A percentile compares a stretch with the other conserved stretches of the same genome.
These are phyloP conservation scores for Botia almorhae DNA, from an alignment of 2,797 vertebrate species.

Conservation along the genomic window DNA sequence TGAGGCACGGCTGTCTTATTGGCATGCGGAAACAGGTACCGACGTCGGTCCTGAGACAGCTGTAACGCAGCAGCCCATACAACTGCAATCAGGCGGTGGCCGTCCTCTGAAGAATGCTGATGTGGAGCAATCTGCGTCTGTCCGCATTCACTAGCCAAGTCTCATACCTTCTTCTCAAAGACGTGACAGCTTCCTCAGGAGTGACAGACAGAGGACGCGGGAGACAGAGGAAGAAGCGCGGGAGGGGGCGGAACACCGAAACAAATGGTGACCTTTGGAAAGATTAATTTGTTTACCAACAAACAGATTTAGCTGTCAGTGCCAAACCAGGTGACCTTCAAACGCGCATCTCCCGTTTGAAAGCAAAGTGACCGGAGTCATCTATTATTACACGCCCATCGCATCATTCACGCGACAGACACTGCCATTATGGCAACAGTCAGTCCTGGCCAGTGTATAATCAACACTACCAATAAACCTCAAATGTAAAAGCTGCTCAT, in stretches of 20 bases:
- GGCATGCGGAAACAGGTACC: constrained; percentile 93
- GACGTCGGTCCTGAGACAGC: constrained; percentile 92
- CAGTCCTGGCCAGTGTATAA: constrained; percentile 61
- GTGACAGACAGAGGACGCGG: constrained; percentile 83
- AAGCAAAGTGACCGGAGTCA: constrained; percentile 83
- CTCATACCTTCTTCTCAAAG: constrained; percentile 78
- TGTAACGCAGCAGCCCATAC: constrained; percentile 97
- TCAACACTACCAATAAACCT: constrained; percentile 77
- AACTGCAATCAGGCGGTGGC: constrained; percentile 89
- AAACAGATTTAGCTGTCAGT: constrained; percentile 85
- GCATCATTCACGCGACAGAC: constrained; percentile 81
- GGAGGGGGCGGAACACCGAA: constrained; percentile 71
- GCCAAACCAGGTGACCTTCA: constrained; percentile 90
- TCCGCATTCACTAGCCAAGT: constrained; percentile 78
- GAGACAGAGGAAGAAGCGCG: constrained; percentile 62
- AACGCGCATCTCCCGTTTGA: constrained; percentile 79
- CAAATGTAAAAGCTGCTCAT: constrained; percentile 55
- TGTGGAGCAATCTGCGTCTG: constrained; percentile 85
- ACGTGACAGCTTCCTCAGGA: constrained; percentile 86
- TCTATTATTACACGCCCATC: constrained; percentile 81
- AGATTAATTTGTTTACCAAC: constrained; percentile 97
- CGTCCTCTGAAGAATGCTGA: constrained; percentile 91
- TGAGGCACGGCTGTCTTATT: constrained; percentile 88
- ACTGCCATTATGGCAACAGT: constrained; percentile 73
- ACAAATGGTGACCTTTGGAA: constrained; percentile 96